phyloP scores from a whole-genome alignment of 2,888 invertebrate genomes.

The Lithosia quadra region DNA sequence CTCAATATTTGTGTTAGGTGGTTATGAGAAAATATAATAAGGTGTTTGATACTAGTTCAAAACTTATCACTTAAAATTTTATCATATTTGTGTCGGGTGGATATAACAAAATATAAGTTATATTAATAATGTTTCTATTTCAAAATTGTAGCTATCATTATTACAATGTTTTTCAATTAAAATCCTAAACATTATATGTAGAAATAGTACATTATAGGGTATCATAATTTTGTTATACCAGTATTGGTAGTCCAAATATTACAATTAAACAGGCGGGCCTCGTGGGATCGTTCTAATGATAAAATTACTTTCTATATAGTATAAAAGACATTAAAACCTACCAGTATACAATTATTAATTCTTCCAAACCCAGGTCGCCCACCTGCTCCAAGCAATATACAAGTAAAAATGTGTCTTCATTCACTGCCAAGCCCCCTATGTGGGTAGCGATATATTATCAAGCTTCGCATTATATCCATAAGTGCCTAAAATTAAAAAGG shows the following conservation, averaged over 20 bases:
- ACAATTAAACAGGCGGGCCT: not conserved
- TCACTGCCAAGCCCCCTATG: constrained; percentile 37
- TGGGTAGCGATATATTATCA: constrained; percentile 24
- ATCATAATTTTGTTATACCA: not conserved
- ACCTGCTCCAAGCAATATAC: constrained; percentile 21
- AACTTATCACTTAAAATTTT: too few species aligned
- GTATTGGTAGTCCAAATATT: not conserved
- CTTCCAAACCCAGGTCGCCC: constrained; percentile 22
- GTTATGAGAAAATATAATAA: not conserved
- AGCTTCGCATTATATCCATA: constrained; percentile 39
- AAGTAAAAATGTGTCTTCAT: constrained; percentile 26
- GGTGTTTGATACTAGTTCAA: too few species aligned
- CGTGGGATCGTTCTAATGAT: not conserved
- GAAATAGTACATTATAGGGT: not conserved
- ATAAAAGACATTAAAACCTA: constrained; percentile 4
- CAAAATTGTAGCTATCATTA: constrained; percentile 8
- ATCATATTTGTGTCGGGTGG: constrained; percentile 1
- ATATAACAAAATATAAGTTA: not conserved
- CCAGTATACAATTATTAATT: not conserved
- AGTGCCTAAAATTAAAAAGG: constrained; percentile 44
- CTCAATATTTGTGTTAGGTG: constrained; percentile 4
- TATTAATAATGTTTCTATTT: not conserved
- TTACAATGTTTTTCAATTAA: not conserved
- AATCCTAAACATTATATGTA: not conserved
- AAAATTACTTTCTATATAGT: not conserved